Conservation (phyloP, 2,797 vertebrate genomes). For the Sebastes vulpes region DNA sequence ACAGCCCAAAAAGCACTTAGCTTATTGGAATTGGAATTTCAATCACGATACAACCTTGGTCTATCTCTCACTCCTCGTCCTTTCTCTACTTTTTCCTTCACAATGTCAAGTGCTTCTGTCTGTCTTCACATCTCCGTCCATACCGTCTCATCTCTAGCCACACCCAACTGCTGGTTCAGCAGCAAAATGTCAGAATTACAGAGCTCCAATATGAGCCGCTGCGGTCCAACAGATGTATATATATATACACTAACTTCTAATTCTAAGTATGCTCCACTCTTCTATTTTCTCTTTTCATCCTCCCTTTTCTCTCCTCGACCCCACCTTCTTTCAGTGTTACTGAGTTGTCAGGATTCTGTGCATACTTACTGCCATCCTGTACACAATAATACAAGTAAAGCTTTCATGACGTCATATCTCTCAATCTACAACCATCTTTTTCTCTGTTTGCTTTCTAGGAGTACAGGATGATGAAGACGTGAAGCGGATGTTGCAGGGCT, state of each 20-base stretch:
- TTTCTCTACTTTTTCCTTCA: background rate
- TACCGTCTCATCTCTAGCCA: background rate
- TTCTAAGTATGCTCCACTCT: background rate
- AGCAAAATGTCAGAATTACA: constrained; percentile 16
- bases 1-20: background rate
- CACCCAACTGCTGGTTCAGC: background rate
- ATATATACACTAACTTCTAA: background rate
- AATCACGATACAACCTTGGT: background rate
- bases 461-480: constrained; percentile 92
- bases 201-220: background rate
- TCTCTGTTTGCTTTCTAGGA: constrained; percentile 76
- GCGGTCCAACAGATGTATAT: constrained; percentile 9
- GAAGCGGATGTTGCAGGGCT: constrained; percentile 90
- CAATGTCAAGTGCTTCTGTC: background rate
- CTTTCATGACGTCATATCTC: background rate
- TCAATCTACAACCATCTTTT: background rate
- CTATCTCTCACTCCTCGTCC: background rate
- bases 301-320: background rate
- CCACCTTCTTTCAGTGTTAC: background rate
- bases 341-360: background rate
- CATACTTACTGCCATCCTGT: background rate
- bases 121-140: background rate
- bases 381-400: background rate
- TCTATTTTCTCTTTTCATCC: background rate
- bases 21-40: background rate